Conservation (phyloP, 2,113 vertebrate species). For the Mus pahari region DNA sequence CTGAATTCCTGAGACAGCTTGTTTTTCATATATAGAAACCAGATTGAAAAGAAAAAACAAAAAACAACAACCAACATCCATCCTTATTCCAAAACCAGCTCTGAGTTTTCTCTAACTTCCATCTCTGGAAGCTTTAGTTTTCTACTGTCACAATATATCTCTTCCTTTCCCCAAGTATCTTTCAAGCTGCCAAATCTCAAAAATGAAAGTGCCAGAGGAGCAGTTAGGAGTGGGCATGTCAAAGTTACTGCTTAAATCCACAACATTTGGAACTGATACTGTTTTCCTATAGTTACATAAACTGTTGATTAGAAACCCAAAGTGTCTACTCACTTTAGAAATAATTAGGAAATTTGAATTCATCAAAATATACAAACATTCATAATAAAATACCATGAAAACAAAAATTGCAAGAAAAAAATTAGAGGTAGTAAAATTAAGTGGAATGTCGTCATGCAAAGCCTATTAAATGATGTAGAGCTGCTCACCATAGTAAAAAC, state of each 20-base stretch:
- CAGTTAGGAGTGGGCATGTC: conserved; percentile 2
- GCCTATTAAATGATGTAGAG: conserved; percentile 57
- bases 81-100: conserved; percentile 3
- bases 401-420: conserved; percentile 29
- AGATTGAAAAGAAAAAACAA: conserved; percentile 29
- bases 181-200: background rate
- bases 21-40: conserved; percentile 34
- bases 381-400: conserved; percentile 44
- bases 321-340: conserved; percentile 30
- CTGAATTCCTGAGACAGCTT: conserved; percentile 33
- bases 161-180: background rate
- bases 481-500: conserved; percentile 60
- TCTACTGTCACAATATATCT: background rate
- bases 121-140: background rate
- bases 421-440: conserved; percentile 67
- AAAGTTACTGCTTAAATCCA: background rate
- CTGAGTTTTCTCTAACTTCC: background rate
- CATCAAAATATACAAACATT: conserved; percentile 13
- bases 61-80: background rate
- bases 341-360: conserved; percentile 51
- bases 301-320: conserved; percentile 20
- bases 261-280: conserved; percentile 1
- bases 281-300: conserved; percentile 43
- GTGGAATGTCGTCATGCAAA: conserved; percentile 42
- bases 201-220: background rate